A percentile compares a stretch with the other conserved stretches of the same genome.
Evolutionary conservation across 2,113 vertebrate genomes (phyloP).

Genomic region (Oncorhynchus tshawytscha): DNA sequence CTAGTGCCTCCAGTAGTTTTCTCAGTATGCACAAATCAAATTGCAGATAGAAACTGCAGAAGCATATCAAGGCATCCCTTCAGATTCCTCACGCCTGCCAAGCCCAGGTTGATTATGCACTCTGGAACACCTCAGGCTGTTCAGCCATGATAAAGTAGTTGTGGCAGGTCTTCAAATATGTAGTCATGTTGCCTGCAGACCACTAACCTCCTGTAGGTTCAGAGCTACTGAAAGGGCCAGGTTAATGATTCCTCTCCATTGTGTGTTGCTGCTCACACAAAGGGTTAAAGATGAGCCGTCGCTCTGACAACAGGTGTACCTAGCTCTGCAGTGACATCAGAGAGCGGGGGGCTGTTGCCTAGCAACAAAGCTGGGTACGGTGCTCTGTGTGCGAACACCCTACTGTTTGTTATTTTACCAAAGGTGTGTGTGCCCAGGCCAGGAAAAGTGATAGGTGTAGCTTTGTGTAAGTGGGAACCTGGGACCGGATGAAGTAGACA

Average conservation of each 20-base stretch:
- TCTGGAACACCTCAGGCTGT: not conserved
- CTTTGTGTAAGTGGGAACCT: constrained; percentile 48
- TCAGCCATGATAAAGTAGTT: not conserved
- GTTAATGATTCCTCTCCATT: constrained; percentile 29
- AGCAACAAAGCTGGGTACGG: constrained; percentile 50
- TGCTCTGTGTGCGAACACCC: constrained; percentile 20
- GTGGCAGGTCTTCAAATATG: not conserved
- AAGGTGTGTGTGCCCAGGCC: constrained; percentile 25
- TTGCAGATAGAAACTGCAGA: not conserved
- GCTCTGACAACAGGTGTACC: constrained; percentile 64
- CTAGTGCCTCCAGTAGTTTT: not conserved
- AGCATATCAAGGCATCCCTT: not conserved
- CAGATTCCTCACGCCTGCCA: constrained; percentile 3
- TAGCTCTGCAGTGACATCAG: constrained; percentile 33
- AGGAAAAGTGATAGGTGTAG: constrained; percentile 53
- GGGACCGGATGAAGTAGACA: constrained; percentile 19
- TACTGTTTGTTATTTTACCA: constrained; percentile 48
- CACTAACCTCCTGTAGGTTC: not conserved
- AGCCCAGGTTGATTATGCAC: not conserved
- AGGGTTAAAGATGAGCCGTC: constrained; percentile 47
- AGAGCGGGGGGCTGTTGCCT: constrained; percentile 51
- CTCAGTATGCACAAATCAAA: not conserved
- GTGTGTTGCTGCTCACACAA: constrained; percentile 24
- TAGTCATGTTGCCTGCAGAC: not conserved
- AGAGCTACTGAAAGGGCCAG: constrained; percentile 8